phyloP scores from a whole-genome alignment of 2,888 invertebrate species.

The Orthosia gracilis region DNA sequence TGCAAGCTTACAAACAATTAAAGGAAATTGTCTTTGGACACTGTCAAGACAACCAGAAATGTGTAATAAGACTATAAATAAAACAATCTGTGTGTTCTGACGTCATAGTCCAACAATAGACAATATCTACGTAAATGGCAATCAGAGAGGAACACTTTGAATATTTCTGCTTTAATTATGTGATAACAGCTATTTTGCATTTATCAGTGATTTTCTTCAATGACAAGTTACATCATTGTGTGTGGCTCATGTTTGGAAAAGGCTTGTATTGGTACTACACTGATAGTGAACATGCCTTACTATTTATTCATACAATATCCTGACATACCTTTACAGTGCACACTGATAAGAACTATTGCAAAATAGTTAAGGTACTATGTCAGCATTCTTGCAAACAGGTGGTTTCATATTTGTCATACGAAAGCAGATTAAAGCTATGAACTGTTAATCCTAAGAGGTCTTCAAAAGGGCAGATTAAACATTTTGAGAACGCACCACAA shows the following conservation, averaged over 20 bases:
- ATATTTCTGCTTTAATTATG: slow-evolving; percentile 38
- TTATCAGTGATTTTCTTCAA: slow-evolving; percentile 46
- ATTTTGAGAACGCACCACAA: background rate
- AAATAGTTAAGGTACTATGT: slow-evolving; percentile 19
- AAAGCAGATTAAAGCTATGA: background rate
- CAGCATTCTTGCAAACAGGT: slow-evolving; percentile 9
- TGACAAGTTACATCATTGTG: slow-evolving; percentile 46
- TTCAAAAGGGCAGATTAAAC: slow-evolving; percentile 24
- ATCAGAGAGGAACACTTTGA: slow-evolving; percentile 40
- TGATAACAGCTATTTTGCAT: slow-evolving; percentile 36
- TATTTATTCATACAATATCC: slow-evolving; percentile 6
- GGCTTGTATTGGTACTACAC: slow-evolving; percentile 9
- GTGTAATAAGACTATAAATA: slow-evolving; percentile 35
- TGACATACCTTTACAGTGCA: slow-evolving; percentile 5
- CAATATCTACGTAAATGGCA: slow-evolving; percentile 56
- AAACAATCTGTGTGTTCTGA: slow-evolving; percentile 56
- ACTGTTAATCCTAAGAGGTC: background rate
- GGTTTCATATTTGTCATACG: background rate
- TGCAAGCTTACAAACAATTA: slow-evolving; percentile 5
- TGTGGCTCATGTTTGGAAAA: slow-evolving; percentile 24
- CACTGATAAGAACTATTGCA: slow-evolving; percentile 32
- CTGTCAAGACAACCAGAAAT: slow-evolving; percentile 27
- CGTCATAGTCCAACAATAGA: slow-evolving; percentile 67
- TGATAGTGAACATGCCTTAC: slow-evolving; percentile 42
- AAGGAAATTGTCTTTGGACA: slow-evolving; percentile 34